Percentiles rank a stretch among this genome's conserved stretches.
Conservation (phyloP, 2,113 vertebrate species). For the Setophaga kirtlandii region DNA sequence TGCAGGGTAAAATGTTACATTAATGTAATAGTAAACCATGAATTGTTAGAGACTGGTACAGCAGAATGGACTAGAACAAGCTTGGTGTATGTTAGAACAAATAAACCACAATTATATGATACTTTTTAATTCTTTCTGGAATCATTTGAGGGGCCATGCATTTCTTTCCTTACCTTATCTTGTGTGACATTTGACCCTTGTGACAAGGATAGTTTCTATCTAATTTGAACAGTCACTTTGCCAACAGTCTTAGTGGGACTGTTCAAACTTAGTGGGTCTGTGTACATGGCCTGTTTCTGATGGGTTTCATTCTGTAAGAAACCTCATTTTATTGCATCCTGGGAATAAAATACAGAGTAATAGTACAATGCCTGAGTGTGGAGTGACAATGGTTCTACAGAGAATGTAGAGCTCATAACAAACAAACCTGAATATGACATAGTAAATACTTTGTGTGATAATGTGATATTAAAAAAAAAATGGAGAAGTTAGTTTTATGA, state of each 20-base stretch:
- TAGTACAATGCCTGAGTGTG: background rate
- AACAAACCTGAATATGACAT: background rate
- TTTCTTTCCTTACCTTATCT: background rate
- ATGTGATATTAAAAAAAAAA: background rate
- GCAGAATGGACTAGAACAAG: background rate
- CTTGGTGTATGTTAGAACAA: background rate
- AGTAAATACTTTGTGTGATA: background rate
- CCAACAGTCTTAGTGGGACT: background rate
- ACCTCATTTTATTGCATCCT: background rate
- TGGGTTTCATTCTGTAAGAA: background rate
- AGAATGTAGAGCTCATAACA: background rate
- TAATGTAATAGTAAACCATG: background rate
- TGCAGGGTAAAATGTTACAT: background rate
- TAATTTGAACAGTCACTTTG: background rate
- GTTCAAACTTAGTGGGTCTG: background rate
- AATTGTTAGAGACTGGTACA: background rate
- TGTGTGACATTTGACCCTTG: fast-evolving
- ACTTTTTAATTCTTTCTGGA: background rate
- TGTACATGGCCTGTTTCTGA: background rate
- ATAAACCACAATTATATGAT: background rate
- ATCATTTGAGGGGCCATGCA: background rate
- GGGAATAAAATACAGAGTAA: background rate
- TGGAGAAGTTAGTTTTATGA: background rate
- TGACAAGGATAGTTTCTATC: background rate
- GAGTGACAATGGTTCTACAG: background rate